These are phyloP conservation scores for Amblyteles armatorius DNA, from an alignment of 2,888 invertebrate genomes.

Conservation along the genomic window DNA sequence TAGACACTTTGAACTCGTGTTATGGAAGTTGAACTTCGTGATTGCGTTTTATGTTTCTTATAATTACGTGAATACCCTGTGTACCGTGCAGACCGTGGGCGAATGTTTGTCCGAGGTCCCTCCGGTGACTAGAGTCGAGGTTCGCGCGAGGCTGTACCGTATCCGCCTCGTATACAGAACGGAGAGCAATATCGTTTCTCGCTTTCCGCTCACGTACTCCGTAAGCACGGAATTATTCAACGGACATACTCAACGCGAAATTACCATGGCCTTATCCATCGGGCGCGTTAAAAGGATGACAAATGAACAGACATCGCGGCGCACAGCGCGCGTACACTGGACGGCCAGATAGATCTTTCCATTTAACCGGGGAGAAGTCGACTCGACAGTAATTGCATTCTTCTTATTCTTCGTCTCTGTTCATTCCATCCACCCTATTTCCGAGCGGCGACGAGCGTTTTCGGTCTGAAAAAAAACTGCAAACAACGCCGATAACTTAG, in stretches of 20 bases:
- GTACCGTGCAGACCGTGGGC: constrained; percentile 29
- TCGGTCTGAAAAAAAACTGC: constrained; percentile 27
- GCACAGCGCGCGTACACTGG: not conserved
- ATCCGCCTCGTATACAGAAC: constrained; percentile 23
- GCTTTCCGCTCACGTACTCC: constrained; percentile 65
- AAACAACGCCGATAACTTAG: constrained; percentile 20
- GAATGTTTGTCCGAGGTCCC: constrained; percentile 57
- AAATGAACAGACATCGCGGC: constrained; percentile 48
- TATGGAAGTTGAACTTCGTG: constrained; percentile 17
- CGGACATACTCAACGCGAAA: constrained; percentile 66
- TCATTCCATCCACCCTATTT: not conserved
- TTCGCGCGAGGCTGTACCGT: constrained; percentile 25
- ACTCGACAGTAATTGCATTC: constrained; percentile 53
- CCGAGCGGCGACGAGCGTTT: not conserved
- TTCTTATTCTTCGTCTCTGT: constrained; percentile 1
- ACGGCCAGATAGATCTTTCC: constrained; percentile 37
- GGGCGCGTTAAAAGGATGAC: constrained; percentile 62
- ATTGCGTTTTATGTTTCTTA: constrained; percentile 37
- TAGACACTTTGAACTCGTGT: not conserved
- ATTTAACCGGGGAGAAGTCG: not conserved
- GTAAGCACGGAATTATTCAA: constrained; percentile 68
- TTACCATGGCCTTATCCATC: constrained; percentile 63
- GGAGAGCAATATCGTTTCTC: constrained; percentile 48
- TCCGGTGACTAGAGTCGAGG: constrained; percentile 21
- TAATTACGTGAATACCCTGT: constrained; percentile 48